Evolutionary conservation across 2,113 vertebrate genomes (phyloP).

Genomic region (Rhizomys pruinosus): DNA sequence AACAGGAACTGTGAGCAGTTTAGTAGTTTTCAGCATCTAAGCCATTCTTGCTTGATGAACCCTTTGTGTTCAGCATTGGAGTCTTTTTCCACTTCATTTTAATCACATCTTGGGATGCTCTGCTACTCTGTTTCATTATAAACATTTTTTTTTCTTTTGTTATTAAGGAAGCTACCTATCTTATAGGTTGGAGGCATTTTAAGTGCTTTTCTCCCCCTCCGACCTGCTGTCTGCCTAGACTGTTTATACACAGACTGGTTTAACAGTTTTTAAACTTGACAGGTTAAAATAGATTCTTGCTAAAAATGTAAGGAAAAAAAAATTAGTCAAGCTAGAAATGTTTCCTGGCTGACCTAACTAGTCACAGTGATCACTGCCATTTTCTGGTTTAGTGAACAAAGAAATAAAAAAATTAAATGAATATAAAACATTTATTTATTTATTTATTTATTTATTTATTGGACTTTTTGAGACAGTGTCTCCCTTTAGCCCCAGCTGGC

Average conservation of each 20-base stretch:
- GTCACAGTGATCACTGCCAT: background rate
- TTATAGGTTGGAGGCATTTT: background rate
- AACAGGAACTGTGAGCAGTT: conserved; percentile 20
- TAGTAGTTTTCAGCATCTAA: conserved; percentile 54
- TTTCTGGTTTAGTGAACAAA: conserved; percentile 63
- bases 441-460: too few relatives aligned
- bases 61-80: conserved; percentile 1
- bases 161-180: background rate
- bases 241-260: conserved; percentile 12
- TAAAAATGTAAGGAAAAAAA: background rate
- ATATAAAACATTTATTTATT: too few relatives aligned
- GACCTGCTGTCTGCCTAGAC: background rate
- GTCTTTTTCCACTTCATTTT: conserved; percentile 59
- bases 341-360: background rate
- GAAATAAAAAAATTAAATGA: conserved; percentile 61
- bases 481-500: too few relatives aligned
- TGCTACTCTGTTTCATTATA: conserved; percentile 15
- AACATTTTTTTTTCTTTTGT: conserved; percentile 3
- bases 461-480: too few relatives aligned
- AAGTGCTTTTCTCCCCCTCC: background rate
- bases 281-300: conserved; percentile 46
- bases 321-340: background rate
- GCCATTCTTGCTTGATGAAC: conserved; percentile 36
- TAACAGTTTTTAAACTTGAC: conserved; percentile 40
- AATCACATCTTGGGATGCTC: conserved; percentile 27